A percentile compares a stretch with the other conserved stretches of the same genome.
Conservation (phyloP, 1,140 invertebrate species). For the Drosophila sp. region DNA sequence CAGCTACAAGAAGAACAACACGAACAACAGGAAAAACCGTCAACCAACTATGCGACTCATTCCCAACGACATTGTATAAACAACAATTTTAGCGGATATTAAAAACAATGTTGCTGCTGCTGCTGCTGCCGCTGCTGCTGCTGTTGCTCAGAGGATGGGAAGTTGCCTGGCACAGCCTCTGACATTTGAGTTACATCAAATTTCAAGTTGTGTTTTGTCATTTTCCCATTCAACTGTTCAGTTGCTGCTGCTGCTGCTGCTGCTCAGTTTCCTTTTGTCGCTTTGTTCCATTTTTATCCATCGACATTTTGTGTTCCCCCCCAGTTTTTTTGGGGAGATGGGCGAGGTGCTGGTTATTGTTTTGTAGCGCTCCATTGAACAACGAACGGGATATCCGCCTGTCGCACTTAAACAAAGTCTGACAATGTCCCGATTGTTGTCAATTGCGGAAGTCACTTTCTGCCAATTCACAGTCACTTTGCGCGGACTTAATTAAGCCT, state of each 20-base stretch:
- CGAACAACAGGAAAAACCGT: conserved; percentile 21
- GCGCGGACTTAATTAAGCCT: conserved; percentile 49
- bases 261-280: conserved; percentile 18
- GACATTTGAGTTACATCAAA: conserved; percentile 55
- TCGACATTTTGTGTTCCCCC: conserved; percentile 21
- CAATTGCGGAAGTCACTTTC: conserved; percentile 37
- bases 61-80: conserved; percentile 74
- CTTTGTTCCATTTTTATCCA: conserved; percentile 16
- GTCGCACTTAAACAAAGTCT: conserved; percentile 66
- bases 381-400: conserved; percentile 65
- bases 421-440: conserved; percentile 30
- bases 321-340: conserved; percentile 3
- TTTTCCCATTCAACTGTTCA: conserved; percentile 62
- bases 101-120: conserved; percentile 76
- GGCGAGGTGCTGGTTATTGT: conserved; percentile 42
- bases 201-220: conserved; percentile 75
- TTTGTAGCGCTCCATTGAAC: conserved; percentile 62
- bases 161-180: conserved; percentile 18
- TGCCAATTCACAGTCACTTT: conserved; percentile 42
- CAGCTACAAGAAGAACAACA: conserved; percentile 22
- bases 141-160: conserved; percentile 10
- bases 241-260: conserved; percentile 23
- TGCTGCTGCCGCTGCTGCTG: conserved; percentile 34
- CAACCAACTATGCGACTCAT: conserved; percentile 61
- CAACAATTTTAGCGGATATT: conserved; percentile 81